Conservation (phyloP, 2,888 invertebrate species). For the Drosophila sordidula region DNA sequence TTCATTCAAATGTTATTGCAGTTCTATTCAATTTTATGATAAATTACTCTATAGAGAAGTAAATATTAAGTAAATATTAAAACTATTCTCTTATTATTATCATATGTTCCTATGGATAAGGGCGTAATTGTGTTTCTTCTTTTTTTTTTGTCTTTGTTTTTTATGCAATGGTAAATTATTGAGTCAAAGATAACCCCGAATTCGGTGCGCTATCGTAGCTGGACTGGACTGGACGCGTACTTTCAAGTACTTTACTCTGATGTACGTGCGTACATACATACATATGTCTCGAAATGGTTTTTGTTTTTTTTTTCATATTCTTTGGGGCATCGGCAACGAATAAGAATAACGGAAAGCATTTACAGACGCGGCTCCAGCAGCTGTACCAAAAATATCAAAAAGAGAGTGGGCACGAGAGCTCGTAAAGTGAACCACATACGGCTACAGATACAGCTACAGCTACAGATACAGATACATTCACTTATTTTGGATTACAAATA, state of each 20-base stretch:
- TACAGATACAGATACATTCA: conserved; percentile 57
- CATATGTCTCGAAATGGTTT: no score
- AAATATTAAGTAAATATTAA: no score
- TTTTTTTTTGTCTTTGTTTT: neutral
- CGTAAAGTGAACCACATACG: conserved; percentile 77
- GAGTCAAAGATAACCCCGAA: conserved; percentile 46
- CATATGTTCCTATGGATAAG: neutral
- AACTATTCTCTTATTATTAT: no score
- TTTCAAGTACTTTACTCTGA: neutral
- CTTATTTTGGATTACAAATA: conserved; percentile 78
- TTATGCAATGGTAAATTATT: conserved; percentile 18
- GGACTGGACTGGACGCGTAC: neutral
- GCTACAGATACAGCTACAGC: conserved; percentile 42
- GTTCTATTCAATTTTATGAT: no score
- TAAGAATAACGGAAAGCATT: conserved; percentile 53
- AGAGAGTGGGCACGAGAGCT: conserved; percentile 57
- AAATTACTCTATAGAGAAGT: no score
- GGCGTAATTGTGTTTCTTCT: neutral
- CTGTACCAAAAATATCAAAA: conserved; percentile 59
- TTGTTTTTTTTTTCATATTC: conserved; percentile 22
- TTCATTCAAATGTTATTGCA: no score
- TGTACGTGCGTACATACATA: no score
- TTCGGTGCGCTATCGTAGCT: conserved; percentile 25
- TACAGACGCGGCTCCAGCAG: conserved; percentile 62
- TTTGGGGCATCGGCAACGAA: conserved; percentile 20